A percentile compares a stretch with the other conserved stretches of the same genome.
phyloP scores from a whole-genome alignment of 2,113 vertebrate genomes.

The Phyllostomus hastatus region DNA sequence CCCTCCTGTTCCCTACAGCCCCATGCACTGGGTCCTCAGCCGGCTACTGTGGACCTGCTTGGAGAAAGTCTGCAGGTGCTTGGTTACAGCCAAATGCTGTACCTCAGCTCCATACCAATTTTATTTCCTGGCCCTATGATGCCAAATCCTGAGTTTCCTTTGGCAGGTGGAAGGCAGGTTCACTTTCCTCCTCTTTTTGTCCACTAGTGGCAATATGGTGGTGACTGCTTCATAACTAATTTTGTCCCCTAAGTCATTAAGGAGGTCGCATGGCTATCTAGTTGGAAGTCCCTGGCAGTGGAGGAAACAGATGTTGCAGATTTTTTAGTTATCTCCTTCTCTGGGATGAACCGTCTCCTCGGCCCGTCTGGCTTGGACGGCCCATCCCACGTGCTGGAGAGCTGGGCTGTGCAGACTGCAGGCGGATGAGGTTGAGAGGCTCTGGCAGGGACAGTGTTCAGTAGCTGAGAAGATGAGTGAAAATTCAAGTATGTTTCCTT shows the following conservation, averaged over 20 bases:
- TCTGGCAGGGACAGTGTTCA: conserved; percentile 70
- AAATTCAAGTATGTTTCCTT: conserved; percentile 84
- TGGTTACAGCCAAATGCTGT: background rate
- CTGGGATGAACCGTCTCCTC: conserved; percentile 28
- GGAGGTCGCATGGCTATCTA: conserved; percentile 57
- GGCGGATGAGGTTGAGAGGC: conserved; percentile 64
- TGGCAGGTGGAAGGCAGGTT: conserved; percentile 74
- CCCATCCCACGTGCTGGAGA: background rate
- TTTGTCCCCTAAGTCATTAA: background rate
- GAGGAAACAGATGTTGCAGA: conserved; percentile 36
- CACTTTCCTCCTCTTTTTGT: conserved; percentile 49
- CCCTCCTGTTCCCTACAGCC: background rate
- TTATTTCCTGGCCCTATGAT: conserved; percentile 24
- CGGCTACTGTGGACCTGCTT: background rate
- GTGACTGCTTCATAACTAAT: conserved; percentile 22
- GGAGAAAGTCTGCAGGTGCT: background rate
- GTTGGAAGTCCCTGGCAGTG: conserved; percentile 39
- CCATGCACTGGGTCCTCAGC: background rate
- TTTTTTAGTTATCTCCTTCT: conserved; percentile 37
- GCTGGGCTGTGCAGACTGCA: background rate
- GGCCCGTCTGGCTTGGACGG: conserved; percentile 38
- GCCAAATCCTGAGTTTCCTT: conserved; percentile 52
- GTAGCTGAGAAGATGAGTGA: conserved; percentile 75
- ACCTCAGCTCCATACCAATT: background rate
- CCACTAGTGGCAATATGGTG: conserved; percentile 20